A percentile compares a stretch with the other conserved stretches of the same genome.
phyloP scores from a whole-genome alignment of 2,113 vertebrate species.

The Chauna torquata region DNA sequence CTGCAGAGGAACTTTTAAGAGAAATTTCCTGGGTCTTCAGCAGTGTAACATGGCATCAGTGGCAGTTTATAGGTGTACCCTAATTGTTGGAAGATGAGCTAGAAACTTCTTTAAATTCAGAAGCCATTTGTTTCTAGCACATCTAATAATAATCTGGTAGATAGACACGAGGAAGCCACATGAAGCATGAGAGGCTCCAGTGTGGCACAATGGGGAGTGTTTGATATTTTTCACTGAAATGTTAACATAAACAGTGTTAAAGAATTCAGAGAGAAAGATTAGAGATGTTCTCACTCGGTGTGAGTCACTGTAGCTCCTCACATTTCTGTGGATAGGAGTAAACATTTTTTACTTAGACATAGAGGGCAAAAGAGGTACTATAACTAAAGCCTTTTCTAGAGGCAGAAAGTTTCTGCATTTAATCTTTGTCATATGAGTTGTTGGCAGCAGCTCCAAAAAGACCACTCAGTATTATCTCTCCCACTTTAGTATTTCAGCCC shows the following conservation, averaged over 20 bases:
- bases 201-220: neutral
- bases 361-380: neutral
- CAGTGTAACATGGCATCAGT: neutral
- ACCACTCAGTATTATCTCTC: neutral
- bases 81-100: neutral
- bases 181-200: neutral
- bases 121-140: neutral
- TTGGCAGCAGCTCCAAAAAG: neutral
- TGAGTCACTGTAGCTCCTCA: neutral
- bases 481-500: neutral
- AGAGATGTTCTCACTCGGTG: no score
- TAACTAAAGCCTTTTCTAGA: neutral
- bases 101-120: neutral
- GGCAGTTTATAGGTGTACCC: neutral
- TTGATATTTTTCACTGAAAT: neutral
- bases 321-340: neutral
- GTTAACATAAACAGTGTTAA: neutral
- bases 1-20: neutral
- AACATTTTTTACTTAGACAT: neutral
- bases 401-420: neutral
- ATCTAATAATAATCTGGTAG: neutral
- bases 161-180: neutral
- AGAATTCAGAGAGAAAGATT: neutral
- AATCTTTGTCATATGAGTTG: neutral
- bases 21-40: neutral